Conservation (phyloP, 2,888 invertebrate genomes). For the Heliconius charithonia region DNA sequence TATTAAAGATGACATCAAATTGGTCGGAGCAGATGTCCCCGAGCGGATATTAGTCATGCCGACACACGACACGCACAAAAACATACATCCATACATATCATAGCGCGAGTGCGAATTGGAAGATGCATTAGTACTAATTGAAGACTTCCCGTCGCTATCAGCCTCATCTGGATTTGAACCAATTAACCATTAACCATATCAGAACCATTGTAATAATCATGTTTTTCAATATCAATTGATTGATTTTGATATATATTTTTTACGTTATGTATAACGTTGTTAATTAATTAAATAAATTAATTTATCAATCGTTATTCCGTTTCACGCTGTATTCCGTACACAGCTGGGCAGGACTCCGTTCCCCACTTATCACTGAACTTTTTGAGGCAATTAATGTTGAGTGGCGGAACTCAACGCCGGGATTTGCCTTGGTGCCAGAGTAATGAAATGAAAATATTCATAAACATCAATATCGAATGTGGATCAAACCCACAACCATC, state of each 20-base stretch:
- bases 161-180: constrained; percentile 47
- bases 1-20: constrained; percentile 51
- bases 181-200: constrained; percentile 51
- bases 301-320: too few species aligned
- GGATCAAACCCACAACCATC: not conserved
- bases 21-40: constrained; percentile 65
- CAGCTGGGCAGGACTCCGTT: not conserved
- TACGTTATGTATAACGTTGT: not conserved
- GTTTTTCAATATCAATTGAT: constrained; percentile 10
- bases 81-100: constrained; percentile 54
- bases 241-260: not conserved
- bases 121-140: constrained; percentile 74
- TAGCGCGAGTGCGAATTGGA: constrained; percentile 70
- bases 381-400: not conserved
- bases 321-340: too few species aligned
- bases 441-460: not conserved
- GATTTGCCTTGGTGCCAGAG: not conserved
- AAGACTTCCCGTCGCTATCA: constrained; percentile 74
- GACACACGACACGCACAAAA: constrained; percentile 53
- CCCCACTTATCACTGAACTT: not conserved
- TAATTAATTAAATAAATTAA: not conserved
- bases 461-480: not conserved
- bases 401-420: not conserved
- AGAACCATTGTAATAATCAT: constrained; percentile 1
- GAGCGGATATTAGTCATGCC: constrained; percentile 77